These are phyloP conservation scores for Solea solea DNA, from an alignment of 2,113 vertebrate species.

Conservation along the genomic window DNA sequence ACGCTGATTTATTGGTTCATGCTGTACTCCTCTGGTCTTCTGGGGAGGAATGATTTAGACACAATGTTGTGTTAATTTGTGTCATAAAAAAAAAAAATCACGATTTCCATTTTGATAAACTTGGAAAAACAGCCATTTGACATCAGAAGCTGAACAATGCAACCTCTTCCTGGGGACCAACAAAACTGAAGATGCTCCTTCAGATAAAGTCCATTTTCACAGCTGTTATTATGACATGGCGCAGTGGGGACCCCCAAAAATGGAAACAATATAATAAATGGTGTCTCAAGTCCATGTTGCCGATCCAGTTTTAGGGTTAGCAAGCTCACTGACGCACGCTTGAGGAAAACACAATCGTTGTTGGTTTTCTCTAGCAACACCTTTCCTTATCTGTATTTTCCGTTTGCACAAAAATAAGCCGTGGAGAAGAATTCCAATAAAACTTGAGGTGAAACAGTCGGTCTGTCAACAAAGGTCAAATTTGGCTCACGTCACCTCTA, in stretches of 20 bases:
- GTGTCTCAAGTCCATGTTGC: background rate
- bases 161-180: background rate
- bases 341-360: background rate
- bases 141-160: background rate
- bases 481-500: too few species aligned
- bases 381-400: background rate
- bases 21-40: background rate
- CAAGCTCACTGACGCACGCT: background rate
- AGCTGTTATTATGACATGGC: background rate
- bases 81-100: background rate
- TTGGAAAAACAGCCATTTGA: background rate
- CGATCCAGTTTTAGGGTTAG: background rate
- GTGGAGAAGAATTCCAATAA: too few species aligned
- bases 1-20: slow-evolving; percentile 1
- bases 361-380: too few species aligned
- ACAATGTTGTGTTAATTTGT: too few species aligned
- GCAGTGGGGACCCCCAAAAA: background rate
- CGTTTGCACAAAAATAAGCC: too few species aligned
- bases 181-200: background rate
- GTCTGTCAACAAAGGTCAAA: background rate
- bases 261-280: background rate
- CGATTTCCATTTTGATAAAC: too few species aligned
- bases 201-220: background rate
- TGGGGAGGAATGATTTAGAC: slow-evolving; percentile 1
- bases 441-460: background rate